Conservation (phyloP, 2,888 invertebrate species). For the Tuta absoluta region DNA sequence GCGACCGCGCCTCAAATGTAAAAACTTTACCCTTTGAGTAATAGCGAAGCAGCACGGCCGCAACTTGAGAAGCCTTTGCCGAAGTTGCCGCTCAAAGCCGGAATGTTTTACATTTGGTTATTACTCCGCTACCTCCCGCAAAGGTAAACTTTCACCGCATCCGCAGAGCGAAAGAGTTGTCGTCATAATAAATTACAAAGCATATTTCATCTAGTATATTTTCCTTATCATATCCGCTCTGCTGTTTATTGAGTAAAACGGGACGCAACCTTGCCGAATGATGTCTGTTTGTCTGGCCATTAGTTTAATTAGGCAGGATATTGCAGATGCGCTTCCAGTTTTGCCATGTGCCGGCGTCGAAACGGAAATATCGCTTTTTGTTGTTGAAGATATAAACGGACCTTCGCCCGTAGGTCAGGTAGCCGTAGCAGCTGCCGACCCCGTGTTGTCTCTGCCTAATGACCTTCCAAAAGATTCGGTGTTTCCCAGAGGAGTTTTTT, state of each 20-base stretch:
- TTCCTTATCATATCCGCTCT: slow-evolving; percentile 37
- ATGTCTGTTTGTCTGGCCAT: slow-evolving; percentile 49
- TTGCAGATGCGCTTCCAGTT: slow-evolving; percentile 65
- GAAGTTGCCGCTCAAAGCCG: slow-evolving; percentile 72
- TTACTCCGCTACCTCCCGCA: slow-evolving; percentile 54
- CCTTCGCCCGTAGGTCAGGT: slow-evolving; percentile 63
- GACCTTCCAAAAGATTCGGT: slow-evolving; percentile 38
- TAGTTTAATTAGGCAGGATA: slow-evolving; percentile 60
- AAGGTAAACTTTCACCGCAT: slow-evolving; percentile 51
- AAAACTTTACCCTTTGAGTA: slow-evolving; percentile 76
- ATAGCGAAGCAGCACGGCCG: slow-evolving; percentile 54
- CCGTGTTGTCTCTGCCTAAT: slow-evolving; percentile 47
- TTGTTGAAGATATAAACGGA: slow-evolving; percentile 60
- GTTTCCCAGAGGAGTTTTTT: slow-evolving; percentile 60
- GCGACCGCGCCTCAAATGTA: slow-evolving; percentile 68
- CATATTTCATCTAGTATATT: slow-evolving; percentile 30
- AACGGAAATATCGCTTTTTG: slow-evolving; percentile 70
- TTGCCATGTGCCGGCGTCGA: slow-evolving; percentile 57
- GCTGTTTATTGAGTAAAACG: slow-evolving; percentile 46
- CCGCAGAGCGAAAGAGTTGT: slow-evolving; percentile 31
- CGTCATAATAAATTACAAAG: slow-evolving; percentile 19
- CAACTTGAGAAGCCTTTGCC: slow-evolving; percentile 72
- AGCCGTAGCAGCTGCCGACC: slow-evolving; percentile 64
- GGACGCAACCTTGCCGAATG: slow-evolving; percentile 46
- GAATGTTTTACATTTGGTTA: slow-evolving; percentile 75